A percentile compares a stretch with the other conserved stretches of the same genome.
phyloP scores from a whole-genome alignment of 2,797 vertebrate genomes.

The Manis crassicaudata region DNA sequence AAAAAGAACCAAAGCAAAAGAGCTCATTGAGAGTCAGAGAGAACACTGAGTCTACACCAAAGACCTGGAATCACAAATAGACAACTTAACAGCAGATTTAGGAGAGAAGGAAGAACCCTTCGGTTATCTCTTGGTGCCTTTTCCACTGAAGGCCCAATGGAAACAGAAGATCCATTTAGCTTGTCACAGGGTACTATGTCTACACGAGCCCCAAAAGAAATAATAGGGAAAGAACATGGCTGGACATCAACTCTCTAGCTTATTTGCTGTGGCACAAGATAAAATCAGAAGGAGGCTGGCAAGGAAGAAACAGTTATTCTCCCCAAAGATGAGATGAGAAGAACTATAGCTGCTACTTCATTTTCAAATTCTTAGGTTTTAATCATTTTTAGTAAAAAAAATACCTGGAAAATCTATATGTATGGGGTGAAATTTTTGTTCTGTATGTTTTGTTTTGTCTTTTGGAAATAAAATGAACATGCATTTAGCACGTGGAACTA shows the following conservation, averaged over 20 bases:
- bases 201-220: constrained; percentile 7
- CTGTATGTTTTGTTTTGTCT: background rate
- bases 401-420: background rate
- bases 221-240: background rate
- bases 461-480: constrained; percentile 26
- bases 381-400: background rate
- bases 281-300: background rate
- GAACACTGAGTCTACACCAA: constrained; percentile 54
- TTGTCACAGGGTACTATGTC: background rate
- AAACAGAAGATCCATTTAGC: background rate
- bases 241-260: background rate
- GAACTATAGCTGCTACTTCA: background rate
- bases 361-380: constrained; percentile 1
- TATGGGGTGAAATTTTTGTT: background rate
- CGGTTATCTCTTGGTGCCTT: constrained; percentile 33
- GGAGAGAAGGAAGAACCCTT: constrained; percentile 53
- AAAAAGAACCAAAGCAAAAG: constrained; percentile 71
- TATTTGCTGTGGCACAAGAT: background rate
- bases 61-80: constrained; percentile 56
- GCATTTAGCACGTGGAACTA: background rate
- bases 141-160: background rate
- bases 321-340: constrained; percentile 17
- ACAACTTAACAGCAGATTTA: constrained; percentile 49
- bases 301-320: background rate
- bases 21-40: constrained; percentile 75